These are phyloP conservation scores for Hyposoter didymator DNA, from an alignment of 2,888 invertebrate species.

Conservation along the genomic window DNA sequence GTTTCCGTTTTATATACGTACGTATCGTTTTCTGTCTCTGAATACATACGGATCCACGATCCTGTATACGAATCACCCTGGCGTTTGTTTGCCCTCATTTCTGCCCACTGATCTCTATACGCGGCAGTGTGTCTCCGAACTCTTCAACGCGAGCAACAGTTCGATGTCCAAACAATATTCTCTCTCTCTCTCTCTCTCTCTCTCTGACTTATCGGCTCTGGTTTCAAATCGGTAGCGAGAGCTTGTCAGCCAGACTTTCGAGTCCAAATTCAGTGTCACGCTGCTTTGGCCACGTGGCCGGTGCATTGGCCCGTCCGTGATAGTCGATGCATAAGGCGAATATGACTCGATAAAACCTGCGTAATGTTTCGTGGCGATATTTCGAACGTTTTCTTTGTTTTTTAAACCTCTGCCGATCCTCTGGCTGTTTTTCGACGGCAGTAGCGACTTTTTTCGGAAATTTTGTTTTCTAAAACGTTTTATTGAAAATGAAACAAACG, in stretches of 20 bases:
- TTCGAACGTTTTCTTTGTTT: too few species aligned
- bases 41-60: conserved; percentile 3
- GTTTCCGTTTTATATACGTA: conserved; percentile 16
- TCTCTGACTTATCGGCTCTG: neutral
- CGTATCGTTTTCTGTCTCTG: neutral
- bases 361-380: neutral
- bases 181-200: too few species aligned
- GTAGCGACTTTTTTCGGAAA: too few species aligned
- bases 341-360: neutral
- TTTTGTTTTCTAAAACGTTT: too few species aligned
- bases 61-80: conserved; percentile 44
- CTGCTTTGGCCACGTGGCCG: neutral
- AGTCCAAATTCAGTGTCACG: neutral
- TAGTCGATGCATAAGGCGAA: neutral
- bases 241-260: neutral
- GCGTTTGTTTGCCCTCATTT: conserved; percentile 67
- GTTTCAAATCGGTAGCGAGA: neutral
- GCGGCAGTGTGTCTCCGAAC: neutral
- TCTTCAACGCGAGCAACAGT: neutral
- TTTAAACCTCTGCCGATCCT: too few species aligned
- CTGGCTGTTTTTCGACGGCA: too few species aligned
- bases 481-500: too few species aligned
- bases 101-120: conserved; percentile 13
- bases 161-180: neutral
- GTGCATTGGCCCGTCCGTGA: neutral